Evolutionary conservation across 2,888 invertebrate genomes (phyloP), one percentile per base, ranked within the genome.

Genomic region (Buathra laborator): DNA sequence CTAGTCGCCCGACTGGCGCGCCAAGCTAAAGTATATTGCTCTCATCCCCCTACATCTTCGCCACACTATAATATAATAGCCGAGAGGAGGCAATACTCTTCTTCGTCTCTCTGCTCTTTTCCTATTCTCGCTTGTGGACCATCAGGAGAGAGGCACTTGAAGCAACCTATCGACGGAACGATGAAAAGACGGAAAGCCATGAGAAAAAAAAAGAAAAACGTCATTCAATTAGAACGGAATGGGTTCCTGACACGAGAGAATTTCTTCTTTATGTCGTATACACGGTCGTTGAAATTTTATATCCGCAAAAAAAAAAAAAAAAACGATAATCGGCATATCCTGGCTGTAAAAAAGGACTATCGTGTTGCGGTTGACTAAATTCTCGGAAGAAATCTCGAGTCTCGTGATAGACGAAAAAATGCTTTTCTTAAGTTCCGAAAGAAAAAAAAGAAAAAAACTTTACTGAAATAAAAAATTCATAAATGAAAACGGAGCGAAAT

Each of bases 1-100:
- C 76, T 32, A 76, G 76, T 76, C 66, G 84, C 76, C 81, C 80
- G 71, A 75, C 72, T 80, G 84, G 59, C 67, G 76, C 53, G 56
- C 37, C 44, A 46, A 67, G 64, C 80, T 72, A 64, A 76, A 71
- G 75, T 75, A 84, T 80, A 84, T 84, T 76, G 83, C 70, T 16
- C 46, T 19, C 44, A 24, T 29, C 48, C 29, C 19, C 46, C 29
- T 51, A 44, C 29, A 24, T 68, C 44, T 14, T 29, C 24, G 4
- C 59, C 48, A 46, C 59, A 32, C 70, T 71, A 77, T 67, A 71
- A 66, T 48, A 66, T 71, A 76, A 76, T 80, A 80, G 64, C 62
- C 76, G 71, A 12, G 46, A 70, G 37, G 6, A 37, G 71, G 71
- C 59, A 84, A 84, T 76, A 80, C 46, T 19, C 76, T 53, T 53